Evolutionary conservation across 2,113 vertebrate genomes (phyloP).

Genomic region (Semnornis frantzii): DNA sequence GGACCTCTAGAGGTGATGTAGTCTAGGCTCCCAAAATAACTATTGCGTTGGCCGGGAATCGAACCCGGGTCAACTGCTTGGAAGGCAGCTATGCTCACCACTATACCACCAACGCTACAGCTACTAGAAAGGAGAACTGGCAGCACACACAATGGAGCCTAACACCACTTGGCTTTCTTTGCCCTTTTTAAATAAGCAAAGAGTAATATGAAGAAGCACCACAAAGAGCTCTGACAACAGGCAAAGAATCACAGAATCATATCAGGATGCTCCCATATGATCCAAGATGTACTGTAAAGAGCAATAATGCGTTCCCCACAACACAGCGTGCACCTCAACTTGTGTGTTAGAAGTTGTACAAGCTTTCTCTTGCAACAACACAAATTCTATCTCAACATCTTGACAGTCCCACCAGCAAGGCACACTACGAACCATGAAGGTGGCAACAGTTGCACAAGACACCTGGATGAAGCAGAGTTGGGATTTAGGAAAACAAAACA

Average conservation of each 20-base stretch:
- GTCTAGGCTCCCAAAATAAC: too few relatives aligned
- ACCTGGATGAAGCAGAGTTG: background rate
- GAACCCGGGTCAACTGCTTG: conserved; percentile 77
- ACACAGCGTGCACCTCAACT: background rate
- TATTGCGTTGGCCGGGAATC: conserved; percentile 61
- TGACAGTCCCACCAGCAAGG: background rate
- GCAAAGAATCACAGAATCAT: background rate
- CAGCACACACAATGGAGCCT: background rate
- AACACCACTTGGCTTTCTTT: conserved; percentile 25
- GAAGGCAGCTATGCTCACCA: conserved; percentile 85
- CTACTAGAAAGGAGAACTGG: background rate
- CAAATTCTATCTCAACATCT: background rate
- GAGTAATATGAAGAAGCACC: conserved; percentile 26
- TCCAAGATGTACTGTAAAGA: background rate
- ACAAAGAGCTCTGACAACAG: background rate
- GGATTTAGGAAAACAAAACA: too few relatives aligned
- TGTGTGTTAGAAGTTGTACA: background rate
- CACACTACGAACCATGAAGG: background rate
- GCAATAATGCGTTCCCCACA: background rate
- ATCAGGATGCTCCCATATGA: background rate
- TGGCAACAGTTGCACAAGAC: background rate
- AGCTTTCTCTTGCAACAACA: background rate
- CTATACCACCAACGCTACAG: conserved; percentile 75
- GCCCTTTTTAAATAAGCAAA: conserved; percentile 1
- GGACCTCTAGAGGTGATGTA: too few relatives aligned